Conservation (phyloP, 2,113 vertebrate genomes). For the Gasterosteus nipponicus region DNA sequence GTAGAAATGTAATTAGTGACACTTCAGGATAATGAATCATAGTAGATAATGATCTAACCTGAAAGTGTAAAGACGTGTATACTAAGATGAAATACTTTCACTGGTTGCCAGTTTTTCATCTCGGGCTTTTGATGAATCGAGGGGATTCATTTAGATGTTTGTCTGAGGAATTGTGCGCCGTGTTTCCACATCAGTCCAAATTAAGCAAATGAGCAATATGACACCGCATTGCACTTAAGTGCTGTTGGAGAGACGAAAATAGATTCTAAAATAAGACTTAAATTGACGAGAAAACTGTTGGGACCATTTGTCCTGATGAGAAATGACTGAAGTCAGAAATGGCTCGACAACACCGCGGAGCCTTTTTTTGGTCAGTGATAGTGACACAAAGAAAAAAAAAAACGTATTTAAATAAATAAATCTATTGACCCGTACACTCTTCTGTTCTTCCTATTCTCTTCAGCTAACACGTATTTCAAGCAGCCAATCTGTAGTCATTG, state of each 20-base stretch:
- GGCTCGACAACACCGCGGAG: neutral
- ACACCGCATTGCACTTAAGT: neutral
- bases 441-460: neutral
- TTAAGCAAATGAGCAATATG: neutral
- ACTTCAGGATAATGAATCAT: neutral
- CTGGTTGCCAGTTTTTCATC: conserved; percentile 1
- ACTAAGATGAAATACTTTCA: neutral
- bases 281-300: neutral
- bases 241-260: neutral
- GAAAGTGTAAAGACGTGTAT: neutral
- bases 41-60: neutral
- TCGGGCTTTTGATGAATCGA: neutral
- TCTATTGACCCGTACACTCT: neutral
- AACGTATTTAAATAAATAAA: neutral
- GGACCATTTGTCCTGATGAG: neutral
- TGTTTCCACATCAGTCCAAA: conserved; percentile 7
- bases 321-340: conserved; percentile 1
- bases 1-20: neutral
- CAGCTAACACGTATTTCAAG: conserved; percentile 6
- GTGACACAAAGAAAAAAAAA: neutral
- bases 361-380: conserved; percentile 3
- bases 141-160: conserved; percentile 1
- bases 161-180: neutral
- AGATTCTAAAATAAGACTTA: neutral
- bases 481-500: conserved; percentile 25